Percentiles rank a stretch among this genome's conserved stretches.
These are phyloP conservation scores for Myioborus miniatus DNA, from an alignment of 2,797 vertebrate genomes.

Conservation along the genomic window DNA sequence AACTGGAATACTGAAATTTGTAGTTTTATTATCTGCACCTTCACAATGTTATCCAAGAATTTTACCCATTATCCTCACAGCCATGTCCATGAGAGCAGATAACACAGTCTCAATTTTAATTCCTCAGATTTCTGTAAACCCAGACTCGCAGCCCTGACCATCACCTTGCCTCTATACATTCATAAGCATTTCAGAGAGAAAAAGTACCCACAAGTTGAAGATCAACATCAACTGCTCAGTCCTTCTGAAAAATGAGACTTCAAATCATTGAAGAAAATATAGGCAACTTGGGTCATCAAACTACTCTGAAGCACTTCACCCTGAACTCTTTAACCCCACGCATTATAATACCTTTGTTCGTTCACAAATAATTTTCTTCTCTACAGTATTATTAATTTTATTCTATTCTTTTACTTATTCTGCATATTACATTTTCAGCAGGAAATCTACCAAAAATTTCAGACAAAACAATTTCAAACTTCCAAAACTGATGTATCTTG, in stretches of 20 bases:
- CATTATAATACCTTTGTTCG: not conserved
- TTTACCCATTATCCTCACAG: not conserved
- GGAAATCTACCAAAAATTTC: not conserved
- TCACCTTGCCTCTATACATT: not conserved
- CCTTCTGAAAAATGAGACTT: not conserved
- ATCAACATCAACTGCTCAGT: not conserved
- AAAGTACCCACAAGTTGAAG: not conserved
- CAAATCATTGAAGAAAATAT: not conserved
- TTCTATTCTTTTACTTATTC: not conserved
- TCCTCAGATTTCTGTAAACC: not conserved
- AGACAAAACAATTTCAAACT: not conserved
- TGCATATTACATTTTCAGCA: not conserved
- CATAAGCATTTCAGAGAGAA: not conserved
- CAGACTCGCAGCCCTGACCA: not conserved
- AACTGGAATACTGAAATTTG: not conserved
- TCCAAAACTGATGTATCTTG: not conserved
- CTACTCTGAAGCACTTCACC: not conserved
- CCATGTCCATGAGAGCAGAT: not conserved
- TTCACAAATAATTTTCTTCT: not conserved
- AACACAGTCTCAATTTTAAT: not conserved
- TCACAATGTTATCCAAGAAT: not conserved
- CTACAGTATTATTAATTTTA: not conserved
- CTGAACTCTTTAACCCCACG: not conserved
- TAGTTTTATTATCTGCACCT: not conserved
- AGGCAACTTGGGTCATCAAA: not conserved